Conservation (phyloP, 2,113 vertebrate species). For the Elephantulus edwardii region DNA sequence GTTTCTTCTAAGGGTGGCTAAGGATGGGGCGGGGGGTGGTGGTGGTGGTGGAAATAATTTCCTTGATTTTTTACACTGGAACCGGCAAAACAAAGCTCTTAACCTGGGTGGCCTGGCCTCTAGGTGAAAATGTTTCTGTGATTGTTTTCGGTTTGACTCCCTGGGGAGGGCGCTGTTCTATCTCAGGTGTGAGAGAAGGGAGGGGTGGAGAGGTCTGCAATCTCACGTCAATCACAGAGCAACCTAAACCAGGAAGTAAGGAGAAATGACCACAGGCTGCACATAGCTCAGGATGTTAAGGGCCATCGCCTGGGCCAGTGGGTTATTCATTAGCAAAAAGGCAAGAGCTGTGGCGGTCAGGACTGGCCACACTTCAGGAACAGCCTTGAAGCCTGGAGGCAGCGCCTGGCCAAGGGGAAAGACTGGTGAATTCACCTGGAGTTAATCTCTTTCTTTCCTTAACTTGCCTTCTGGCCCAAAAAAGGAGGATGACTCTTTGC, state of each 20-base stretch:
- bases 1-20: no score
- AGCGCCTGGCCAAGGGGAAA: not conserved
- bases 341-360: constrained; percentile 3
- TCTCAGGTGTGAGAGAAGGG: constrained; percentile 16
- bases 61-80: not conserved
- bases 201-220: constrained; percentile 25
- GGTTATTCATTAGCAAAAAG: constrained; percentile 84
- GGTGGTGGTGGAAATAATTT: not conserved
- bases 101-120: not conserved
- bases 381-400: not conserved
- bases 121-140: not conserved
- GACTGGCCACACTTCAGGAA: not conserved
- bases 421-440: constrained; percentile 19
- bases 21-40: no score
- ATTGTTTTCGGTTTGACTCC: constrained; percentile 28
- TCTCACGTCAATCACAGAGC: constrained; percentile 15
- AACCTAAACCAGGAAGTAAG: constrained; percentile 81
- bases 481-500: not conserved
- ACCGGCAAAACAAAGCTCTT: not conserved
- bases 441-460: not conserved
- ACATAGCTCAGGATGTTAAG: constrained; percentile 71
- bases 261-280: constrained; percentile 69
- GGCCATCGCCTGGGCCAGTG: constrained; percentile 50
- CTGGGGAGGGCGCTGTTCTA: constrained; percentile 42
- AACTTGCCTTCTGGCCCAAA: constrained; percentile 69